A percentile compares a stretch with the other conserved stretches of the same genome.
Conservation (phyloP, 64 coral and sea anemone genomes). For the Actinia tenebrosa region DNA sequence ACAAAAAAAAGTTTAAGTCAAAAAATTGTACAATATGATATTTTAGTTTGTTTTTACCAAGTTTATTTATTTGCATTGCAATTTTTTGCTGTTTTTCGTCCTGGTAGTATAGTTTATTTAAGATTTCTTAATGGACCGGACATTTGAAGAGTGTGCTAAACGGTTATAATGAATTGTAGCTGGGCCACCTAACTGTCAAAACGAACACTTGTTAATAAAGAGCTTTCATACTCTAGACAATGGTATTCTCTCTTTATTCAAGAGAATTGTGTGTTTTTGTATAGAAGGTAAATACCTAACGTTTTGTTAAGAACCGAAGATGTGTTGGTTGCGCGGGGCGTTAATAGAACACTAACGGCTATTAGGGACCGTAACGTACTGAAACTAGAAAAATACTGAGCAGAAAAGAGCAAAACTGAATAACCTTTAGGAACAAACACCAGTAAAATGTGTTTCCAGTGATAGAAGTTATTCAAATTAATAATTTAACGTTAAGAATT, state of each 20-base stretch:
- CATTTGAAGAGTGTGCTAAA: background rate
- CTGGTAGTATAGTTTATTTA: background rate
- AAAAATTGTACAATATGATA: too few species aligned
- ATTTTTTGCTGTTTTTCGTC: background rate
- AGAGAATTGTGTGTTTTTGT: background rate
- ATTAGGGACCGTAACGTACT: background rate
- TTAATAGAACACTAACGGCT: background rate
- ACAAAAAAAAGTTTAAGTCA: too few species aligned
- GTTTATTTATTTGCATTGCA: background rate
- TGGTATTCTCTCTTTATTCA: background rate
- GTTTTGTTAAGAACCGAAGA: slow-evolving; percentile 8
- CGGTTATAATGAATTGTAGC: background rate
- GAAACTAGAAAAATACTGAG: background rate
- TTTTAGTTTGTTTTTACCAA: too few species aligned
- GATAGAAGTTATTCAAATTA: background rate
- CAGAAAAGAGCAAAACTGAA: background rate
- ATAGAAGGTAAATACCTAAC: background rate
- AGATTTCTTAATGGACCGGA: background rate
- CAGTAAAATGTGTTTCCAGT: background rate
- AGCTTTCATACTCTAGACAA: background rate
- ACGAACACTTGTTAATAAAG: slow-evolving; percentile 6
- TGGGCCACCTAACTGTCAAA: background rate
- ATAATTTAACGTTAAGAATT: background rate
- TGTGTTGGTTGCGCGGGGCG: background rate
- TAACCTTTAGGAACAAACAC: background rate